Percentiles rank a stretch among this genome's conserved stretches.
These are phyloP conservation scores for Nomia melanderi DNA, from an alignment of 1,140 invertebrate species.

Conservation along the genomic window DNA sequence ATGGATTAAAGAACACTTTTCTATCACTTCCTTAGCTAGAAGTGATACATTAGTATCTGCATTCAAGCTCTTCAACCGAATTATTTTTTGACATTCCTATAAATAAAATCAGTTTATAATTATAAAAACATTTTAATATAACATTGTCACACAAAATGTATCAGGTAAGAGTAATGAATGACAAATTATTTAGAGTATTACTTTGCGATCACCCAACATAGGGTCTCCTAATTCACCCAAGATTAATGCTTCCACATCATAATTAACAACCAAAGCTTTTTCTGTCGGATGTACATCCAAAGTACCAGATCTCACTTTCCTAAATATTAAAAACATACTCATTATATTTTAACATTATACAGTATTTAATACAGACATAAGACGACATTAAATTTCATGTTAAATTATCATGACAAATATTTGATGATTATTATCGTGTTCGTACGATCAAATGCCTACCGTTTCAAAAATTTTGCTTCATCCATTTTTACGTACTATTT, in stretches of 20 bases:
- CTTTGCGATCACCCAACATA: constrained; percentile 92
- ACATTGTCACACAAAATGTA: background rate
- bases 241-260: constrained; percentile 93
- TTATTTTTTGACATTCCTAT: constrained; percentile 91
- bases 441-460: constrained; percentile 54
- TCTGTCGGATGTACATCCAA: constrained; percentile 95
- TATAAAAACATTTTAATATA: background rate
- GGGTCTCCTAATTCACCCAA: constrained; percentile 91
- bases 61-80: constrained; percentile 92
- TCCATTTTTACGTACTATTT: constrained; percentile 70
- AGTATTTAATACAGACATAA: background rate
- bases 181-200: constrained; percentile 66
- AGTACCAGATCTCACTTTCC: constrained; percentile 90
- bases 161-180: background rate
- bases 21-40: constrained; percentile 92
- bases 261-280: constrained; percentile 94
- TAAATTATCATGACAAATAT: background rate
- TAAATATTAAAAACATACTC: constrained; percentile 69
- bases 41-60: constrained; percentile 89
- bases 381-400: background rate
- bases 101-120: constrained; percentile 22
- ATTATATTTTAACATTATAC: background rate
- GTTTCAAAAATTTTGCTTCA: constrained; percentile 77
- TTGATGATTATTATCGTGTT: constrained; percentile 12
- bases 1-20: constrained; percentile 94